phyloP scores from a whole-genome alignment of 2,888 invertebrate genomes.

The Epinotia demarniana region DNA sequence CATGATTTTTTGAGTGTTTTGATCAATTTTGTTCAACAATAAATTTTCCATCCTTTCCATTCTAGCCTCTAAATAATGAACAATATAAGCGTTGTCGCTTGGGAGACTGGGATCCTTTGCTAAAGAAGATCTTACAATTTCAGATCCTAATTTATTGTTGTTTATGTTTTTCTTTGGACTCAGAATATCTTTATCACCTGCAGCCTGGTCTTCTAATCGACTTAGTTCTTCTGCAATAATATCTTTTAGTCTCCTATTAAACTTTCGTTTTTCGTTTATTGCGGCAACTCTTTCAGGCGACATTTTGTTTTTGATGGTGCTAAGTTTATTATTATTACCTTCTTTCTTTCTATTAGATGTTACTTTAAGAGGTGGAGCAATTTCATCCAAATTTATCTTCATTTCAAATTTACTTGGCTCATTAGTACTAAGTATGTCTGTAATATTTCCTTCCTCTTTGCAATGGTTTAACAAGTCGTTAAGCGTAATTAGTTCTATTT shows the following conservation, averaged over 20 bases:
- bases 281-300: constrained; percentile 70
- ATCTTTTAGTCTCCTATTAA: constrained; percentile 75
- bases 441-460: constrained; percentile 19
- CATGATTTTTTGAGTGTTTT: constrained; percentile 68
- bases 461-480: not conserved
- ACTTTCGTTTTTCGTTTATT: constrained; percentile 74
- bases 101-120: constrained; percentile 53
- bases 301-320: constrained; percentile 56
- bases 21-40: constrained; percentile 70
- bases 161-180: constrained; percentile 43
- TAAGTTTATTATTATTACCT: constrained; percentile 43
- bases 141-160: constrained; percentile 33
- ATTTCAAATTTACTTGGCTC: constrained; percentile 20
- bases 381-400: constrained; percentile 1
- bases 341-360: constrained; percentile 13
- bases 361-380: not conserved
- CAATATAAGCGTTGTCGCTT: constrained; percentile 57
- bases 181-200: constrained; percentile 45
- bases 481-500: not conserved
- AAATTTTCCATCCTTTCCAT: constrained; percentile 71
- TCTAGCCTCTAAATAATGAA: constrained; percentile 68
- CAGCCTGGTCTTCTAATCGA: constrained; percentile 57
- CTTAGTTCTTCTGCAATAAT: constrained; percentile 70
- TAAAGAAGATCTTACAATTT: constrained; percentile 44
- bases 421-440: constrained; percentile 9